Conservation (phyloP, 2,797 vertebrate genomes). For the Lagocephalus sceleratus region DNA sequence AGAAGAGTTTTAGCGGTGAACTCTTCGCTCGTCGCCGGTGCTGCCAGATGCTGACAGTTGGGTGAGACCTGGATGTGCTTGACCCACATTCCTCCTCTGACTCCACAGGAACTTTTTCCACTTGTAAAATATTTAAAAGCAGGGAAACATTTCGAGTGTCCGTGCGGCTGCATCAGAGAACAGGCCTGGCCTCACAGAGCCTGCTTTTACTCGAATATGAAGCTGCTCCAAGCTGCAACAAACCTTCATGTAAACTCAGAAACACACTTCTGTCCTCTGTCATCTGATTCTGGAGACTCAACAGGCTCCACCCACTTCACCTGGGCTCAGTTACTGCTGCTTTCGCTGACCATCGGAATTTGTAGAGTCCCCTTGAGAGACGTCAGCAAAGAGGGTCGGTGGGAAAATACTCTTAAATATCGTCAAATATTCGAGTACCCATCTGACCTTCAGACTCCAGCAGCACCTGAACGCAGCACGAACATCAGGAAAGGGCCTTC, state of each 20-base stretch:
- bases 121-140: constrained; percentile 18
- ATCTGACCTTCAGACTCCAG: too few species aligned
- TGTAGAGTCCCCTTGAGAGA: neutral
- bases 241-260: constrained; percentile 8
- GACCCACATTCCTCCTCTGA: constrained; percentile 12
- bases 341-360: constrained; percentile 17
- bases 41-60: constrained; percentile 2
- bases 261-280: constrained; percentile 11
- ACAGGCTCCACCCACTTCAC: constrained; percentile 28
- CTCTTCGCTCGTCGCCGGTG: neutral
- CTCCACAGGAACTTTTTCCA: constrained; percentile 9
- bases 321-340: constrained; percentile 32
- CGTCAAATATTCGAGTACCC: too few species aligned
- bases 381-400: neutral
- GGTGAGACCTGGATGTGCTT: constrained; percentile 7
- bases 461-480: too few species aligned
- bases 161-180: neutral
- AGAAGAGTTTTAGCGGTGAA: constrained; percentile 17
- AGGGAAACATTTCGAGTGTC: constrained; percentile 8
- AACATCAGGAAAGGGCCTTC: too few species aligned
- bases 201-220: too few species aligned
- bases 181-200: neutral
- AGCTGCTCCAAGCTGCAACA: neutral
- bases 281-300: neutral
- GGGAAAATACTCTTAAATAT: too few species aligned